Evolutionary conservation across 2,797 vertebrate species (phyloP).

Genomic region (Hipposideros larvatus): DNA sequence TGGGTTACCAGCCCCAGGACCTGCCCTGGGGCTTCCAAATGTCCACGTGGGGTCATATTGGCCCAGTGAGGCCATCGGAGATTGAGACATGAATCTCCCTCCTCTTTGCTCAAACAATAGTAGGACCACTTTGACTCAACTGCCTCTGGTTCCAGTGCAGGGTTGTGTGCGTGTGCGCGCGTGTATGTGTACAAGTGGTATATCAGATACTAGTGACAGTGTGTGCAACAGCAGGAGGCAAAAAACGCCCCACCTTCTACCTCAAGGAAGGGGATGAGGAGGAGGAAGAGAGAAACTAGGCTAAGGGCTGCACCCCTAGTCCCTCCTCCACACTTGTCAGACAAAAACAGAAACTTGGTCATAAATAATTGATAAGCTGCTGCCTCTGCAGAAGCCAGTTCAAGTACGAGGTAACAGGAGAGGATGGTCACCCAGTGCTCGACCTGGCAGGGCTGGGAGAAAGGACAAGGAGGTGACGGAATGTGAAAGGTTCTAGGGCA

Average conservation of each 20-base stretch:
- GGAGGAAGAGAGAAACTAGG: neutral
- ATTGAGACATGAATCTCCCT: neutral
- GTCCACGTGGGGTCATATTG: neutral
- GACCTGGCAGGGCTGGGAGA: neutral
- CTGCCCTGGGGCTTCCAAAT: neutral
- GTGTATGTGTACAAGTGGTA: neutral
- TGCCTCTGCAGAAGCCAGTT: neutral
- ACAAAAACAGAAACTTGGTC: slow-evolving; percentile 25
- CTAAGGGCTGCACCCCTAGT: neutral
- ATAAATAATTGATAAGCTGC: neutral
- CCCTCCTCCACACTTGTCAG: neutral
- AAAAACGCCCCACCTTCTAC: too few species aligned
- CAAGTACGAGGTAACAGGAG: neutral
- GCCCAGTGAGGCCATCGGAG: neutral
- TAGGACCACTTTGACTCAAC: neutral
- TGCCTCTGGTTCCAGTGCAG: neutral
- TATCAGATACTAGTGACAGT: neutral
- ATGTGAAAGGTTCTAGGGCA: neutral
- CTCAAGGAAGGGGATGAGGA: neutral
- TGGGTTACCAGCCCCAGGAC: neutral
- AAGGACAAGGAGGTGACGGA: neutral
- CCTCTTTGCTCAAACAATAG: neutral
- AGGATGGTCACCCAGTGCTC: neutral
- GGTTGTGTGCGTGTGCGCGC: too few species aligned
- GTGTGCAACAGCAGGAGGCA: too few species aligned